Conservation (phyloP, 2,797 vertebrate species). For the Dallia pectoralis region DNA sequence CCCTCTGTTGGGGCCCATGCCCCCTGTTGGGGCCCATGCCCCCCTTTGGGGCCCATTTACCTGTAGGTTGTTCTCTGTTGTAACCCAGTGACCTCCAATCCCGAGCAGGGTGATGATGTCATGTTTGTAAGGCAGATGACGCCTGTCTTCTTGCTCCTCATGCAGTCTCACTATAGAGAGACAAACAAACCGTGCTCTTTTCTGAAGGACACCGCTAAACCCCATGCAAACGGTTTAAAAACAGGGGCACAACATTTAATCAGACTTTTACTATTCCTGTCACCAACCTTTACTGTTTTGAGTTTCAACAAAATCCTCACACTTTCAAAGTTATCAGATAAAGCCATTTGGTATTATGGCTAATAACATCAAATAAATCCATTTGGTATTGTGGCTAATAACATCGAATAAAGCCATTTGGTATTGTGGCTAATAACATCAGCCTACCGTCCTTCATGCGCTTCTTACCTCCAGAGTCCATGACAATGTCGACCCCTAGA, state of each 20-base stretch:
- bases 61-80: slow-evolving; percentile 86
- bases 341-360: neutral
- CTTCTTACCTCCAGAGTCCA: slow-evolving; percentile 89
- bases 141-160: slow-evolving; percentile 63
- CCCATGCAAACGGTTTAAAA: neutral
- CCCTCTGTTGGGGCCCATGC: too few relatives aligned
- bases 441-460: neutral
- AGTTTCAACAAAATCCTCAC: neutral
- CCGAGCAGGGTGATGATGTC: slow-evolving; percentile 88
- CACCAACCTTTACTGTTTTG: neutral
- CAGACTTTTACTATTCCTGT: neutral
- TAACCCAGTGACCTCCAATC: slow-evolving; percentile 91
- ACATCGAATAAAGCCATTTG: too few relatives aligned
- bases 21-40: too few relatives aligned
- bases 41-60: slow-evolving; percentile 59
- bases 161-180: slow-evolving; percentile 78
- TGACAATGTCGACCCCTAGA: slow-evolving; percentile 88
- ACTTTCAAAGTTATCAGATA: neutral
- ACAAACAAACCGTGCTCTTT: neutral
- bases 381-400: too few relatives aligned
- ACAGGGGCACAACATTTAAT: neutral
- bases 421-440: too few relatives aligned
- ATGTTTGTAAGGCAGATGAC: slow-evolving; percentile 87
- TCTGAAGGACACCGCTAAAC: neutral
- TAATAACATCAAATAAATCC: too few relatives aligned